Evolutionary conservation across 1,140 invertebrate species (phyloP), one percentile per base, ranked within the genome.

Genomic region (Leptestheria dahalacensis): DNA sequence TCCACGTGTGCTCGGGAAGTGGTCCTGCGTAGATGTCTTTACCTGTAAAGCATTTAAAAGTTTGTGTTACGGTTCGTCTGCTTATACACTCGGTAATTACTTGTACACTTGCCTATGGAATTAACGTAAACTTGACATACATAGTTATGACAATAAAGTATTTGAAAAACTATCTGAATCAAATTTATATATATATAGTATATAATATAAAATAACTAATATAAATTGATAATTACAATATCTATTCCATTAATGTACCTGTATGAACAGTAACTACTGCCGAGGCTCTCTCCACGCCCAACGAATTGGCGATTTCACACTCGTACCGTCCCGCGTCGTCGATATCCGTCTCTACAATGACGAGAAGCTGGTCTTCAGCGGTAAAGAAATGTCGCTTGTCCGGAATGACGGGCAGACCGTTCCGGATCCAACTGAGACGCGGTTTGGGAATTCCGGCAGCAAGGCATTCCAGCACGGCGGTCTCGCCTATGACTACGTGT

Each of bases 321-420:
- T 87, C 84, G 71, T 95, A 96, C 51, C 75, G 77, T 0, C 91
- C 92, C 48, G 82, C 82, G 75, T 96, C 92, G 51, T 74, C 76
- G 1, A 75, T 68, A 63, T 82, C 75, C 1, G 85, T 84, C 66
- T 86, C 81, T 20, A 89, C 82, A 63, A 95, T 92, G 26, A 95
- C 83, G 26, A 96, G 72, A 21, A 93, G 70, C 68, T 93, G 88
- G 74, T 89, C 81, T 69, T 88, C 84, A 28, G 82, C 83, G 1
- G 88, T 85, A 60, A 92, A 86, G 68, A 86, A 91, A 68, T 85
- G 80, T 0, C 88, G 75, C 48, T 85, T 80, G 9, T 93, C 93
- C 10, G 92, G 92, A 71, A 97, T 97, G 71, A 93, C 86, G 69
- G 88, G 86, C 0, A 85, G 88, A 18, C 86, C 88, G 75, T 94